Evolutionary conservation across 1,140 invertebrate genomes (phyloP), one percentile per base, ranked within the genome.

Genomic region (Elymnias hypermnestra): DNA sequence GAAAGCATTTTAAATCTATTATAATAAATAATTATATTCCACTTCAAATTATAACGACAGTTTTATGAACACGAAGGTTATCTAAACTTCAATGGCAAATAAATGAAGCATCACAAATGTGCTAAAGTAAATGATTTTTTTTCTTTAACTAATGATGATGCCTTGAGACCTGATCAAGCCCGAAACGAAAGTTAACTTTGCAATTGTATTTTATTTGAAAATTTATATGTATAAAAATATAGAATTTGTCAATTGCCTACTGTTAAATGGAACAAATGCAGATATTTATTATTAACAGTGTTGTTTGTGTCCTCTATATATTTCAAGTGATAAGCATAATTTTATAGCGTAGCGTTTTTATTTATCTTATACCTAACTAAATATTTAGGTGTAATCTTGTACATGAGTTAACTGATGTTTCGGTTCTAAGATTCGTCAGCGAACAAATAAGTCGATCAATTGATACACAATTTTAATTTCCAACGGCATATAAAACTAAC

Each of bases 381-480:
- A 55, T 37, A 51, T 53, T 60, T 54, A 66, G 61, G 47, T 66
- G 59, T 72, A 67, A 57, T 55, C 37, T 48, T 73, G 55, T 63
- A 64, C 62, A 65, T 70, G 37, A 57, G 46, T 50, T 63, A 40
- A 31, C 59, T 65, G 64, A 68, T 70, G 63, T 62, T 63, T 78
- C 72, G 37, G 74, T 82, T 78, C 63, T 77, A 75, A 72, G 70
- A 77, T 45, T 53, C 73, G 55, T 71, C 68, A 58, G 61, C 37
- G 33, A 55, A 57, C 58, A 36, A 38, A 29, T 52, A 45, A 49
- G 53, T 71, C 63, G 45, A 67, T 65, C 52, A 47, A 70, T 83
- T 76, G 54, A 78, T 81, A 79, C 74, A 83, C 78, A 79, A 83
- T 83, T 79, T 63, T 74, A 77, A 79, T 77, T 72, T 66, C 29